phyloP scores from a whole-genome alignment of 2,797 vertebrate genomes.

The Takifugu rubripes region DNA sequence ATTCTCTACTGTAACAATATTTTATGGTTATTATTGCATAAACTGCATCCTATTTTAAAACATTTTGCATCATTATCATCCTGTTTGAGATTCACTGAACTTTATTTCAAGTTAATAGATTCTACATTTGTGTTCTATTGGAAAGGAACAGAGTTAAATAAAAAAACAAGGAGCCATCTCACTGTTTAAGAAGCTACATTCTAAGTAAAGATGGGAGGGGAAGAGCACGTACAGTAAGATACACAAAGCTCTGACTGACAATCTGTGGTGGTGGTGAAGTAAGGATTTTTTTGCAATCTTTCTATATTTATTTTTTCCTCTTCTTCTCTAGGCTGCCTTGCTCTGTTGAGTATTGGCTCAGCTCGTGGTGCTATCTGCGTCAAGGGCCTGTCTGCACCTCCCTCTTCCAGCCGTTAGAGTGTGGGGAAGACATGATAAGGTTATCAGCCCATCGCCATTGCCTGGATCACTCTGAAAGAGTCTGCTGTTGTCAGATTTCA shows the following conservation, averaged over 20 bases:
- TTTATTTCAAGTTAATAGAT: no score
- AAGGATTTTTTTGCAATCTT: slow-evolving; percentile 35
- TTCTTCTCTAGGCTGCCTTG: slow-evolving; percentile 31
- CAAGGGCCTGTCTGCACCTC: slow-evolving; percentile 56
- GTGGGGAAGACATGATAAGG: slow-evolving; percentile 83
- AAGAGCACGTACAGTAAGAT: slow-evolving; percentile 15
- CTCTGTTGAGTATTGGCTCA: slow-evolving; percentile 54
- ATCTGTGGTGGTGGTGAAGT: slow-evolving; percentile 68
- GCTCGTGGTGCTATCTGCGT: slow-evolving; percentile 76
- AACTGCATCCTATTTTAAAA: no score
- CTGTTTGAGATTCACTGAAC: no score
- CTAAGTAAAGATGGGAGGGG: background rate
- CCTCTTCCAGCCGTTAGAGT: slow-evolving; percentile 83
- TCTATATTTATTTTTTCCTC: slow-evolving; percentile 13
- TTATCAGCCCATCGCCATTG: slow-evolving; percentile 76
- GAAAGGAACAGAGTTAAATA: no score
- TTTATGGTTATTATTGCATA: no score
- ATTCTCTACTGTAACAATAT: background rate
- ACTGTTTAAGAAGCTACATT: no score
- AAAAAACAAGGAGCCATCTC: no score
- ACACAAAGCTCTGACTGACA: slow-evolving; percentile 54
- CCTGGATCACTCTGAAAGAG: slow-evolving; percentile 52
- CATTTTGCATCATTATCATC: no score
- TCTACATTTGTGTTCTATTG: no score
- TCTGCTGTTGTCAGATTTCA: slow-evolving; percentile 54